Conservation (phyloP, 2,888 invertebrate genomes). For the Metacarcinus magister region DNA sequence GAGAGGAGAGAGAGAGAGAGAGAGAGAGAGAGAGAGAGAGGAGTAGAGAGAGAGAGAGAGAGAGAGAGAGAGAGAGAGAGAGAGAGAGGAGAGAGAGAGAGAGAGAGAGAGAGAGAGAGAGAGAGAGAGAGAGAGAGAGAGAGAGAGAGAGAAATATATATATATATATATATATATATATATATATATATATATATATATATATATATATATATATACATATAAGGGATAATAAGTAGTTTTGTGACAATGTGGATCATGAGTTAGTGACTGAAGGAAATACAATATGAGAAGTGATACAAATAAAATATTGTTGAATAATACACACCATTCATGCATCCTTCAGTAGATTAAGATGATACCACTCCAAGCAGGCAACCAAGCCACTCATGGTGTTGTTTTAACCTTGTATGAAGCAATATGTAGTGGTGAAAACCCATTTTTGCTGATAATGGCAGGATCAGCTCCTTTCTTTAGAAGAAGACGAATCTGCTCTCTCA, state of each 20-base stretch:
- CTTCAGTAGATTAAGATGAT: conserved; percentile 56
- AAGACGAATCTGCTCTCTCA: conserved; percentile 71
- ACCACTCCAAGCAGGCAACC: conserved; percentile 67
- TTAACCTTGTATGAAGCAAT: conserved; percentile 81
- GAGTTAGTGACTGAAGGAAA: background rate
- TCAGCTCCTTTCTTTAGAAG: conserved; percentile 80
- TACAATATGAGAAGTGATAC: background rate
- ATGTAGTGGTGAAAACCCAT: conserved; percentile 80
- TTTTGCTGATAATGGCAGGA: conserved; percentile 80
- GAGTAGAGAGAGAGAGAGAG: too few species aligned
- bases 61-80: too few species aligned
- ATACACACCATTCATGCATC: conserved; percentile 71
- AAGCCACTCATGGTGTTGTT: conserved; percentile 44
- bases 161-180: too few species aligned
- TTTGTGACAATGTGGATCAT: background rate
- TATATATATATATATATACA: too few species aligned
- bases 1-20: too few species aligned
- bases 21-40: too few species aligned
- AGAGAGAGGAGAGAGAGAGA: too few species aligned
- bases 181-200: too few species aligned
- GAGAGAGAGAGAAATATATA: too few species aligned
- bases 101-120: too few species aligned
- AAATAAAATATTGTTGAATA: conserved; percentile 47
- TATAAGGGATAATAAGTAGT: too few species aligned
- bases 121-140: too few species aligned